These are phyloP conservation scores for Patagioenas fasciata DNA, from an alignment of 2,113 vertebrate species.

Conservation along the genomic window DNA sequence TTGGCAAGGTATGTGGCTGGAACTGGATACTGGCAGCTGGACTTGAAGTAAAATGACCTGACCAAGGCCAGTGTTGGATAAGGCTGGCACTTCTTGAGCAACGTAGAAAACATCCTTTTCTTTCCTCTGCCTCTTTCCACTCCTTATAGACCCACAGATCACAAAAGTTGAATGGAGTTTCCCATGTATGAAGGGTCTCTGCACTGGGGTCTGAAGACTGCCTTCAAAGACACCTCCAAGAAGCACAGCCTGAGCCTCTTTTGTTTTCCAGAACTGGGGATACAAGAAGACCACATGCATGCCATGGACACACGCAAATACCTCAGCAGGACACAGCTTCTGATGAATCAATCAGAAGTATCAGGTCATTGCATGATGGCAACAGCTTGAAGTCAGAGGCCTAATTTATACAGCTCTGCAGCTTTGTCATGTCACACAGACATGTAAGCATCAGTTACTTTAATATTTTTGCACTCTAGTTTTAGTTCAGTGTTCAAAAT, in stretches of 20 bases:
- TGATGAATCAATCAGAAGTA: background rate
- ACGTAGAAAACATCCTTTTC: background rate
- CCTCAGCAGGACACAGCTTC: background rate
- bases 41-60: background rate
- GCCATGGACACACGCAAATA: background rate
- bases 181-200: background rate
- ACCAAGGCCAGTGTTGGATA: background rate
- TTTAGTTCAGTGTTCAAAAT: background rate
- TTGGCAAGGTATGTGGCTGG: background rate
- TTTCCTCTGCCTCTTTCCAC: background rate
- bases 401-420: background rate
- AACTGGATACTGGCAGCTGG: background rate
- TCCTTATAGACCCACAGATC: background rate
- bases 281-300: background rate
- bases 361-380: background rate
- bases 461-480: background rate
- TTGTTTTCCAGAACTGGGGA: background rate
- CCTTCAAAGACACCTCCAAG: background rate
- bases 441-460: background rate
- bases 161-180: background rate
- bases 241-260: background rate
- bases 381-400: background rate
- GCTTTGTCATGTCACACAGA: background rate
- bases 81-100: background rate
- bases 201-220: background rate